Evolutionary conservation across 2,888 invertebrate genomes (phyloP).

Genomic region (Ceriagrion tenellum): DNA sequence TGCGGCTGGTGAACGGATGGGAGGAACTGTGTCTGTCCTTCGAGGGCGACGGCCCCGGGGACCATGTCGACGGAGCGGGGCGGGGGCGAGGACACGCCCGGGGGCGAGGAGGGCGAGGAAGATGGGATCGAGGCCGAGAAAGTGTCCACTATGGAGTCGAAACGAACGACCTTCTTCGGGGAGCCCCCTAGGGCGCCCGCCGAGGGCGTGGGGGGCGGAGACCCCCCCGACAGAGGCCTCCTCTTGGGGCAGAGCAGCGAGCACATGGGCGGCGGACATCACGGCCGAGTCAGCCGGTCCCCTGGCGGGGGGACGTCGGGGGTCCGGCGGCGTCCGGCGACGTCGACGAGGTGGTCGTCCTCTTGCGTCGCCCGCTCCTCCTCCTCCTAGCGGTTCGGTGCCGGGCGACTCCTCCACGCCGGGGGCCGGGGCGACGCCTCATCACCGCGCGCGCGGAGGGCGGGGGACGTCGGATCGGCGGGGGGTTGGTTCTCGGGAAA

Average conservation of each 20-base stretch:
- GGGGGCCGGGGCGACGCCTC: neutral
- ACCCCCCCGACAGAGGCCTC: constrained; percentile 53
- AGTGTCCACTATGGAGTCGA: constrained; percentile 83
- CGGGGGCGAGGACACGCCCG: neutral
- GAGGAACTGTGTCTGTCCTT: neutral
- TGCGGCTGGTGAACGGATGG: neutral
- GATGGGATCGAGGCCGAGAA: constrained; percentile 77
- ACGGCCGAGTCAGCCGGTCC: constrained; percentile 14
- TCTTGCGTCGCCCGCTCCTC: neutral
- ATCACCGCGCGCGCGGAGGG: neutral
- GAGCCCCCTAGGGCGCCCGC: neutral
- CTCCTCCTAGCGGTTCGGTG: neutral
- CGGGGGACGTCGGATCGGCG: neutral
- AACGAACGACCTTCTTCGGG: constrained; percentile 82
- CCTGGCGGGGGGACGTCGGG: constrained; percentile 5
- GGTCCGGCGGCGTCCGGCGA: too few relatives aligned
- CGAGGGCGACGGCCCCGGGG: neutral
- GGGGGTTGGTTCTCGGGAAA: neutral
- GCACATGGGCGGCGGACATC: constrained; percentile 26
- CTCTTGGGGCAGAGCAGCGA: constrained; percentile 68
- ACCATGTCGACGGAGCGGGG: neutral
- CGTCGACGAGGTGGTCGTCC: neutral
- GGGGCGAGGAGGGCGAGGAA: constrained; percentile 47
- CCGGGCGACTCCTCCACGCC: neutral
- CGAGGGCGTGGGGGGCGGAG: constrained; percentile 52